Conservation (phyloP, 2,888 invertebrate genomes). For the Sthenelais limicola region DNA sequence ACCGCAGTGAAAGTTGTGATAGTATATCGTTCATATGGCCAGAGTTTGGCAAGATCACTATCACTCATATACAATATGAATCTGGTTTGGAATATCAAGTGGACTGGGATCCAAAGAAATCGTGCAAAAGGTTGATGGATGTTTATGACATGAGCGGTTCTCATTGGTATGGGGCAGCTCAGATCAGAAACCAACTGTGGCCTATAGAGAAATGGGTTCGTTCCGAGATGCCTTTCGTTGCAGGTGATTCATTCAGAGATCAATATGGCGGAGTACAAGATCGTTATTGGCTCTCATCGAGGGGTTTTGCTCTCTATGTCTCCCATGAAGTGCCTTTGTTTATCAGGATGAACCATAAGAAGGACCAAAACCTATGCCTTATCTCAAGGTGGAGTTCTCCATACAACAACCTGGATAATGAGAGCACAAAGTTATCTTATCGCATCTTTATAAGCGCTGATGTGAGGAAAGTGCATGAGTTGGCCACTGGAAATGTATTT, state of each 20-base stretch:
- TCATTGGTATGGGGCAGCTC: constrained; percentile 89
- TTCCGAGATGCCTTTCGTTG: constrained; percentile 60
- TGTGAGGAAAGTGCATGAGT: constrained; percentile 78
- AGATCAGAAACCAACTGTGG: constrained; percentile 85
- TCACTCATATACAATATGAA: neutral
- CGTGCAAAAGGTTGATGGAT: constrained; percentile 1
- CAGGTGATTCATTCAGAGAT: constrained; percentile 55
- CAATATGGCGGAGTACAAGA: constrained; percentile 71
- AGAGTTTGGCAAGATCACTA: neutral
- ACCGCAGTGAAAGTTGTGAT: constrained; percentile 12
- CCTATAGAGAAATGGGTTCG: constrained; percentile 78
- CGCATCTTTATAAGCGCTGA: constrained; percentile 78
- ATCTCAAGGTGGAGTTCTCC: constrained; percentile 46
- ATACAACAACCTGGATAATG: constrained; percentile 40
- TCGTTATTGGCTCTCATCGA: constrained; percentile 78
- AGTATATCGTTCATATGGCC: constrained; percentile 2
- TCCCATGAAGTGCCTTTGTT: constrained; percentile 82
- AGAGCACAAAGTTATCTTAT: constrained; percentile 72
- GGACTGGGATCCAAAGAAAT: neutral
- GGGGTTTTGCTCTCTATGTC: constrained; percentile 80
- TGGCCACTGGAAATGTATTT: constrained; percentile 78
- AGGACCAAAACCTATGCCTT: constrained; percentile 76
- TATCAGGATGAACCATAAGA: constrained; percentile 81
- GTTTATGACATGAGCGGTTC: constrained; percentile 45
- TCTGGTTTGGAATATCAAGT: constrained; percentile 12